Evolutionary conservation across 2,113 vertebrate species (phyloP).

Genomic region (Triplophysa siluroides): DNA sequence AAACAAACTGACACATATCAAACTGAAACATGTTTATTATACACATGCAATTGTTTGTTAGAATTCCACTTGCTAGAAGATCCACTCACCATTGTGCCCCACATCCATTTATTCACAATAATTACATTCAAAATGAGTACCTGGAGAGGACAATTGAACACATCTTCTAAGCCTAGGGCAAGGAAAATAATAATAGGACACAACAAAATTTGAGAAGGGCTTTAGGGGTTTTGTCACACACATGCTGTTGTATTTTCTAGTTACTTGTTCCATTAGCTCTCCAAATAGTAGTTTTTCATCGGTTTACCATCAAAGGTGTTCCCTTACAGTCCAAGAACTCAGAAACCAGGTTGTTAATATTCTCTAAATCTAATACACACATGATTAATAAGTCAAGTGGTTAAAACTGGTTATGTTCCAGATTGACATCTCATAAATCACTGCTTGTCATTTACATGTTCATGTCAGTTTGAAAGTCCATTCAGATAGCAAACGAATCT

Average conservation of each 20-base stretch:
- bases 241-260: neutral
- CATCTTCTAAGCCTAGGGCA: neutral
- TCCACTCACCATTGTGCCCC: too few species aligned
- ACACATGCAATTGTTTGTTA: too few species aligned
- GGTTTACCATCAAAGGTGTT: too few species aligned
- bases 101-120: too few species aligned
- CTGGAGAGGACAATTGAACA: neutral
- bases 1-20: too few species aligned
- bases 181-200: neutral
- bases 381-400: neutral
- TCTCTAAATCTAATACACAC: neutral
- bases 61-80: too few species aligned
- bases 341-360: neutral
- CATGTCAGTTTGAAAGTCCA: constrained; percentile 13
- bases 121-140: too few species aligned
- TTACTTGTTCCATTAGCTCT: too few species aligned
- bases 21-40: too few species aligned
- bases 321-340: neutral
- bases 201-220: neutral
- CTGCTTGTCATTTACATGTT: neutral
- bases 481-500: neutral
- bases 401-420: neutral
- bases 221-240: neutral
- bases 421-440: neutral
- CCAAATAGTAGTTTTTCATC: too few species aligned